Evolutionary conservation across 1,140 invertebrate genomes (phyloP).

Genomic region (Halyomorpha halys): DNA sequence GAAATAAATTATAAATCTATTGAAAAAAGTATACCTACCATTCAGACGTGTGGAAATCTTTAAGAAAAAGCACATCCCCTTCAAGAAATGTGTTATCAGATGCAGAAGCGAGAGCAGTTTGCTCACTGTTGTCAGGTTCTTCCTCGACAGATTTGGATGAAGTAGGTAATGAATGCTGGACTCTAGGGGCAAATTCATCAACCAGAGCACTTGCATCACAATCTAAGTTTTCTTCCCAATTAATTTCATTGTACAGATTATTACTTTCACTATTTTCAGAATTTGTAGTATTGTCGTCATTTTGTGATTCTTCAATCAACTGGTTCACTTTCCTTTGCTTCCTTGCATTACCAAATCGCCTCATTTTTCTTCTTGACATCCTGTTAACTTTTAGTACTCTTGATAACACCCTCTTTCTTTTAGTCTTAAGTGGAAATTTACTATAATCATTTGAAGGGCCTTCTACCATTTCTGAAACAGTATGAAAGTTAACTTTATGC

Average conservation of each 20-base stretch:
- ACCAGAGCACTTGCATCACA: constrained; percentile 15
- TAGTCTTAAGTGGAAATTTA: not conserved
- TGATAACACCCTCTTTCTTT: not conserved
- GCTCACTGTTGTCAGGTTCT: not conserved
- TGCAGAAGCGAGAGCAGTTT: not conserved
- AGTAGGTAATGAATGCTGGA: not conserved
- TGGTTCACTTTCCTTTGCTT: constrained; percentile 1
- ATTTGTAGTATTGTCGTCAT: constrained; percentile 26
- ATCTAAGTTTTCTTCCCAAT: constrained; percentile 27
- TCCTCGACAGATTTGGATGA: not conserved
- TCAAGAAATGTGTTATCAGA: no score
- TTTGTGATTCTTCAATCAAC: constrained; percentile 1
- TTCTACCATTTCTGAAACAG: constrained; percentile 9
- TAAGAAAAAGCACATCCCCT: not conserved
- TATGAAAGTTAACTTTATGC: not conserved
- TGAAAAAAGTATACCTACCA: not conserved
- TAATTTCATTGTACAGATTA: constrained; percentile 22
- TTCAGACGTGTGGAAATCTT: not conserved
- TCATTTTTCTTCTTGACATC: not conserved
- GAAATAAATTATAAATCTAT: not conserved
- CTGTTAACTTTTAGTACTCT: not conserved
- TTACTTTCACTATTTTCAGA: constrained; percentile 25
- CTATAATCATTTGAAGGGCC: constrained; percentile 1
- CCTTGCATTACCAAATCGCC: not conserved
- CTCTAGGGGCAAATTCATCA: constrained; percentile 26